These are phyloP conservation scores for Noturus placidus DNA, from an alignment of 2,113 vertebrate genomes.

Conservation along the genomic window DNA sequence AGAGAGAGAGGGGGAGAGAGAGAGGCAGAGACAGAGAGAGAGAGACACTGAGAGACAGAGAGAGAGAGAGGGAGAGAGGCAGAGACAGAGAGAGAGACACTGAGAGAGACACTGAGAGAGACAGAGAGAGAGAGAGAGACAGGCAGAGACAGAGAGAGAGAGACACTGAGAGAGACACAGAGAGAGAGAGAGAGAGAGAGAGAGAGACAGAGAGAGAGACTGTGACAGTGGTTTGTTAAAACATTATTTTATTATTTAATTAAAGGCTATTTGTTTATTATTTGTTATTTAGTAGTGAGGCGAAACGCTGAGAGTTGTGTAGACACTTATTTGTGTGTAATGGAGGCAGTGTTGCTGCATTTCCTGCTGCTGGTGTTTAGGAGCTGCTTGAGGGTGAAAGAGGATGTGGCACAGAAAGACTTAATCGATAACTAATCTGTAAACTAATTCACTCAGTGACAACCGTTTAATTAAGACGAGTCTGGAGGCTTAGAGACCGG, in stretches of 20 bases:
- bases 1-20: too few species aligned
- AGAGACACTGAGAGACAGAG: too few species aligned
- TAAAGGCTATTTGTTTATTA: neutral
- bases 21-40: neutral
- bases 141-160: too few species aligned
- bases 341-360: neutral
- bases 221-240: neutral
- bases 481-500: neutral
- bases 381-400: conserved; percentile 23
- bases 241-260: neutral
- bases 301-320: neutral
- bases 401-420: conserved; percentile 34
- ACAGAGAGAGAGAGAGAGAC: too few species aligned
- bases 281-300: neutral
- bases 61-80: too few species aligned
- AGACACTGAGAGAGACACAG: too few species aligned
- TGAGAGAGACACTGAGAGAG: too few species aligned
- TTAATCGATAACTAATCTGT: conserved; percentile 55
- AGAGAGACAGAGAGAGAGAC: too few species aligned
- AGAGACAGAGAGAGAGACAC: too few species aligned
- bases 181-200: too few species aligned
- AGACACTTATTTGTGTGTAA: neutral
- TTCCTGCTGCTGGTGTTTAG: conserved; percentile 18
- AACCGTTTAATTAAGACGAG: conserved; percentile 53
- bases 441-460: conserved; percentile 26